Conservation (phyloP, 2,797 vertebrate species). For the Heteromormyrus szaboi region DNA sequence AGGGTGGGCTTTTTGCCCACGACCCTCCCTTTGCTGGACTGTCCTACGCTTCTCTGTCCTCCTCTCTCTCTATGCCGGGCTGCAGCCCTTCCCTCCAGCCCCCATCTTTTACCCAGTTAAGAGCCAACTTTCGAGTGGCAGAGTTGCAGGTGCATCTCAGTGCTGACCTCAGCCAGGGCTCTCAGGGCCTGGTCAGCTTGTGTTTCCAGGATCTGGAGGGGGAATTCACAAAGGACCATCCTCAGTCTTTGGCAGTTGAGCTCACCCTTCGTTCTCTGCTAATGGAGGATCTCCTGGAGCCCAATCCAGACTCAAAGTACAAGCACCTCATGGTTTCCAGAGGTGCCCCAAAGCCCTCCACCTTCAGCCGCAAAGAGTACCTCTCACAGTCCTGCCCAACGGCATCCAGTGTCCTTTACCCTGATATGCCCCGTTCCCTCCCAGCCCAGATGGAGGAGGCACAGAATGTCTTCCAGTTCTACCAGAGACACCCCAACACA, state of each 20-base stretch:
- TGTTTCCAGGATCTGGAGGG: slow-evolving; percentile 90
- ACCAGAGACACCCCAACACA: slow-evolving; percentile 79
- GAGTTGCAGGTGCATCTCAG: slow-evolving; percentile 90
- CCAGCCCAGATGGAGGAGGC: slow-evolving; percentile 95
- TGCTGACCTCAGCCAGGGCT: slow-evolving; percentile 83
- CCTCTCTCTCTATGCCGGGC: slow-evolving; percentile 58
- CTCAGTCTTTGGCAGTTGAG: slow-evolving; percentile 79
- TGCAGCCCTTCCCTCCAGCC: slow-evolving; percentile 44
- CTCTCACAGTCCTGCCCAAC: slow-evolving; percentile 92
- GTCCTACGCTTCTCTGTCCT: slow-evolving; percentile 45
- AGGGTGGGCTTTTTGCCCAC: slow-evolving; percentile 77
- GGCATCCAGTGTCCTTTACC: slow-evolving; percentile 74
- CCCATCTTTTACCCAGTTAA: slow-evolving; percentile 81
- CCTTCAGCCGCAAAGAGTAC: slow-evolving; percentile 83
- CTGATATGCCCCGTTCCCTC: slow-evolving; percentile 92
- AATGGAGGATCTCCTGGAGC: slow-evolving; percentile 93
- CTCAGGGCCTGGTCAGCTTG: slow-evolving; percentile 88
- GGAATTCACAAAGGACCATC: slow-evolving; percentile 87
- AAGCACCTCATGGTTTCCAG: slow-evolving; percentile 94
- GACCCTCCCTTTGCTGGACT: slow-evolving; percentile 56
- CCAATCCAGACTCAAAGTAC: slow-evolving; percentile 83
- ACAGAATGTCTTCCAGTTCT: slow-evolving; percentile 92
- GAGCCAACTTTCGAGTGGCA: slow-evolving; percentile 77
- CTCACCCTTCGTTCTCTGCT: slow-evolving; percentile 82
- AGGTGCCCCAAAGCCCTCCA: slow-evolving; percentile 86